These are phyloP conservation scores for Heliconius ethilla DNA, from an alignment of 2,888 invertebrate species.

Conservation along the genomic window DNA sequence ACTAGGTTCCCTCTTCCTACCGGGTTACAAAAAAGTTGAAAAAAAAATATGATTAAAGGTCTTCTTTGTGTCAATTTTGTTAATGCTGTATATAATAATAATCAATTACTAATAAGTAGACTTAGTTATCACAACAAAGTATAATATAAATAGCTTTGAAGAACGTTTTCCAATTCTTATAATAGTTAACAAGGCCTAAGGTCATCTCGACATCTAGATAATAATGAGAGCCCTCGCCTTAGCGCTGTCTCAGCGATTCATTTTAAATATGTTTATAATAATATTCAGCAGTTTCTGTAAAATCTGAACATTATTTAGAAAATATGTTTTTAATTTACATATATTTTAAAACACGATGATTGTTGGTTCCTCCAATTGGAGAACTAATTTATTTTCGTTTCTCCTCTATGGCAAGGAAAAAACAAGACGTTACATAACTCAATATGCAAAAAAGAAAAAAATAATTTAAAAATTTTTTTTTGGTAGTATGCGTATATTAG, in stretches of 20 bases:
- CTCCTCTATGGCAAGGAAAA: background rate
- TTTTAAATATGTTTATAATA: slow-evolving; percentile 14
- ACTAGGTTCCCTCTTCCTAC: too few relatives aligned
- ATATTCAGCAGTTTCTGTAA: background rate
- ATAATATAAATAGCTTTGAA: slow-evolving; percentile 1
- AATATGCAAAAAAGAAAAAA: too few relatives aligned
- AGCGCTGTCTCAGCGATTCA: slow-evolving; percentile 27
- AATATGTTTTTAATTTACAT: background rate
- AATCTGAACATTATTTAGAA: background rate
- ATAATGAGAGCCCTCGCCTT: slow-evolving; percentile 27
- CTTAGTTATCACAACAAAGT: background rate
- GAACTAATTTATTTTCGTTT: background rate
- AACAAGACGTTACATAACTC: background rate
- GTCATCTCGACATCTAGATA: slow-evolving; percentile 34
- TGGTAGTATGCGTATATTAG: background rate
- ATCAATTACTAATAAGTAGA: background rate
- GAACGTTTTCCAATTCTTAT: slow-evolving; percentile 4
- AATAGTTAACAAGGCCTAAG: slow-evolving; percentile 18
- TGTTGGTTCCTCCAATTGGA: background rate
- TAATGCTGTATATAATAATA: background rate
- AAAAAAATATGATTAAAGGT: background rate
- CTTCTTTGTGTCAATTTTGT: background rate
- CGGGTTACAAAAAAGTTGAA: too few relatives aligned
- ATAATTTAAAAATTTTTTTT: background rate
- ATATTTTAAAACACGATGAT: background rate